A percentile compares a stretch with the other conserved stretches of the same genome.
These are phyloP conservation scores for Phyllopteryx taeniolatus DNA, from an alignment of 2,113 vertebrate species.

Conservation along the genomic window DNA sequence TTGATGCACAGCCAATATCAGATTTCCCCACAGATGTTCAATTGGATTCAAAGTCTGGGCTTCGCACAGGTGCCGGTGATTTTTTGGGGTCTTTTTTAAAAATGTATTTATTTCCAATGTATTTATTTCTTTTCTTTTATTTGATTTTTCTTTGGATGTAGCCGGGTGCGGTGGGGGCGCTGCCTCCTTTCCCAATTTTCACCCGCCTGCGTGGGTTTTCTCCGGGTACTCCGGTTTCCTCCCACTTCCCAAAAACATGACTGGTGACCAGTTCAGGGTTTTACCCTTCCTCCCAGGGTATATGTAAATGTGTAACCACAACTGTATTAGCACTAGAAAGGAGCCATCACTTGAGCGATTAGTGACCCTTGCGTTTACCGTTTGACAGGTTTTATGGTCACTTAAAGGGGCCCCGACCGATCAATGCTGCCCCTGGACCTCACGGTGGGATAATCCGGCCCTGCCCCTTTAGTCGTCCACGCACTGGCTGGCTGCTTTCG, in stretches of 20 bases:
- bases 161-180: too few species aligned
- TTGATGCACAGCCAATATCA: background rate
- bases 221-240: too few species aligned
- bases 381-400: background rate
- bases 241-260: too few species aligned
- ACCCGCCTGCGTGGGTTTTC: too few species aligned
- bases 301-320: background rate
- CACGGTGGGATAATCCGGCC: constrained; percentile 25
- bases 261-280: too few species aligned
- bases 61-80: too few species aligned
- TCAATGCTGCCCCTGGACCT: constrained; percentile 25
- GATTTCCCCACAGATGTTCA: background rate
- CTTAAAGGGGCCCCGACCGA: constrained; percentile 11
- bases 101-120: too few species aligned
- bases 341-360: background rate
- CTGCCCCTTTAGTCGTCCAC: constrained; percentile 16
- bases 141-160: too few species aligned
- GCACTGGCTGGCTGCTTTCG: constrained; percentile 23
- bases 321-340: background rate
- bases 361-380: background rate
- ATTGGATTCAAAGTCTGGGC: background rate
- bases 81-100: too few species aligned
- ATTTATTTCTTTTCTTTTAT: too few species aligned
- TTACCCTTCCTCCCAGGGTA: too few species aligned
- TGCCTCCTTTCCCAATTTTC: too few species aligned